Evolutionary conservation across 1,140 invertebrate species (phyloP), one percentile per base, ranked within the genome.

Genomic region (Idris sp.): DNA sequence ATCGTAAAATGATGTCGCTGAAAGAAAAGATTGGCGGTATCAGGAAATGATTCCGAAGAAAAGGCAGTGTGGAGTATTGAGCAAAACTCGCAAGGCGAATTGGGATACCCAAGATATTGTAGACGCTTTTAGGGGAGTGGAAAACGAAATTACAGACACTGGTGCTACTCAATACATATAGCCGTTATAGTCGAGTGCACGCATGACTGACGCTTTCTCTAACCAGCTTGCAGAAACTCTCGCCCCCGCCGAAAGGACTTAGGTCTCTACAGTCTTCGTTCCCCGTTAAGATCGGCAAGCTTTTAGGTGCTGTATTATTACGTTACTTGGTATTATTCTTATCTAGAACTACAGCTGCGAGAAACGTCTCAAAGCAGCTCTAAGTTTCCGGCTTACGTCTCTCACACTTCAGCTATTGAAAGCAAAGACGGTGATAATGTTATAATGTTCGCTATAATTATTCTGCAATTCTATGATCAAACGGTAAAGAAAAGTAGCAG

Each of bases 251-350:
- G 36, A 61, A 15, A 64, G 62, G 58, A 68, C 53, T 74, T 62
- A 65, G 43, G 72, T 61, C 71, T 68, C 25, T n/a, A n/a, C 35
- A 41, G n/a, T 48, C 26, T 26, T 30, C 33, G 13, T 49, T n/a
- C 25, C 35, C 51, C 59, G 48, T 44, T 62, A 67, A 48, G 68
- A 43, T 62, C 33, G 36, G 67, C 56, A 16, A 72, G 75, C 72
- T 75, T 74, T 76, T 65, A 77, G 73, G 65, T 68, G 49, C 61
- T 18, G 48, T 74, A 79, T 79, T 79, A 79, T 81, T 76, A 79
- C 77, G 79, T 78, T 78, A 75, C 53, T 65, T 53, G 46, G 75
- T 69, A 74, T 78, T 79, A 81, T 78, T 78, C 76, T 81, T 79
- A 81, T 79, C 77, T 74, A 26, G 44, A 26, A 38, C 68, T 58